phyloP scores from a whole-genome alignment of 2,113 vertebrate species.

The Gallinago jamesoni region DNA sequence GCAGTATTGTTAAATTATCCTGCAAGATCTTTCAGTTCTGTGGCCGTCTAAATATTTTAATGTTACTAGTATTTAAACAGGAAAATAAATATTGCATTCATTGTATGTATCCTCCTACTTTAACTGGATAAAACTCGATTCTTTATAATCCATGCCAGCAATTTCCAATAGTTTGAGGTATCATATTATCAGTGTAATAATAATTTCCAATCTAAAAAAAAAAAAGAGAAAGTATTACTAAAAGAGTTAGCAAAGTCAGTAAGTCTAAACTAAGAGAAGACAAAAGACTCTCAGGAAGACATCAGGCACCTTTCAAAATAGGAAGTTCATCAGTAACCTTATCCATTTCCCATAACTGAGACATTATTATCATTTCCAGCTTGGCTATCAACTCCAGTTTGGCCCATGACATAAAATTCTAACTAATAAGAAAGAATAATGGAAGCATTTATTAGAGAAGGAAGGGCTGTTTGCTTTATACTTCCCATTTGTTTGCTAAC shows the following conservation, averaged over 20 bases:
- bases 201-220: not conserved
- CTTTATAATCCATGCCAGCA: not conserved
- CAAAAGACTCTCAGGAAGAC: not conserved
- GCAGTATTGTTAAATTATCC: not conserved
- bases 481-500: slow-evolving; percentile 45
- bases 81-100: not conserved
- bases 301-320: slow-evolving; percentile 1
- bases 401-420: not conserved
- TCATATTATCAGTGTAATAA: not conserved
- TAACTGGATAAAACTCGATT: not conserved
- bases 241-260: not conserved
- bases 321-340: slow-evolving; percentile 18
- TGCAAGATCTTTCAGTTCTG: not conserved
- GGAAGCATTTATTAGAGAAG: slow-evolving; percentile 31
- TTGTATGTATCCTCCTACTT: not conserved
- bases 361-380: not conserved
- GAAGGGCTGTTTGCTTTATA: slow-evolving; percentile 31
- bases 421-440: slow-evolving; percentile 33
- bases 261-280: not conserved
- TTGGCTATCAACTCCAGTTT: not conserved
- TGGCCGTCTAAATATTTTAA: not conserved
- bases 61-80: not conserved
- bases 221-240: not conserved
- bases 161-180: not conserved
- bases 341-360: not conserved